A percentile compares a stretch with the other conserved stretches of the same genome.
phyloP scores from a whole-genome alignment of 2,888 invertebrate genomes.

The Orthosia cruda region DNA sequence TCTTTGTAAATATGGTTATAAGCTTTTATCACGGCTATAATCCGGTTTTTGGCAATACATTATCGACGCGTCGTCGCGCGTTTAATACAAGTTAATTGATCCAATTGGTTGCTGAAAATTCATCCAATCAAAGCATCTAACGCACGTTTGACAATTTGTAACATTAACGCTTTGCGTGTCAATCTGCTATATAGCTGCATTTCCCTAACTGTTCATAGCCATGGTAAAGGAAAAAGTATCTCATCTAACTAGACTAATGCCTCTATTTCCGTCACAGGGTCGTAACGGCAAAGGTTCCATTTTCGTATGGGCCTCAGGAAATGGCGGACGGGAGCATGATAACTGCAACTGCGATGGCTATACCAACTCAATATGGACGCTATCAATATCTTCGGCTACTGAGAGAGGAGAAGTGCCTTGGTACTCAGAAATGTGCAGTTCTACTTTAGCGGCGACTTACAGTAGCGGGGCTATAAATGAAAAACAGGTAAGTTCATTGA shows the following conservation, averaged over 20 bases:
- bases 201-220: neutral
- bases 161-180: too few species aligned
- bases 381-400: slow-evolving; percentile 98
- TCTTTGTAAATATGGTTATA: too few species aligned
- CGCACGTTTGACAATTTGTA: too few species aligned
- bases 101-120: neutral
- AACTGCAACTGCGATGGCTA: slow-evolving; percentile 99
- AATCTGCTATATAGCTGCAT: neutral
- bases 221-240: slow-evolving; percentile 29
- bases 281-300: slow-evolving; percentile 98
- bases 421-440: slow-evolving; percentile 99
- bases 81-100: too few species aligned
- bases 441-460: slow-evolving; percentile 99
- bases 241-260: slow-evolving; percentile 47
- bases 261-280: slow-evolving; percentile 92
- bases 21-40: too few species aligned
- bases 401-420: slow-evolving; percentile 98
- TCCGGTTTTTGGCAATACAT: too few species aligned
- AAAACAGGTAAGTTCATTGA: slow-evolving; percentile 92
- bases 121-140: too few species aligned
- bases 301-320: slow-evolving; percentile 99
- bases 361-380: slow-evolving; percentile 99
- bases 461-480: slow-evolving; percentile 98
- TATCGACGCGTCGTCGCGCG: too few species aligned
- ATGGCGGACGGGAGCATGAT: slow-evolving; percentile 98